A percentile compares a stretch with the other conserved stretches of the same genome.
phyloP scores from a whole-genome alignment of 2,113 vertebrate species.

The Acanthisitta chloris region DNA sequence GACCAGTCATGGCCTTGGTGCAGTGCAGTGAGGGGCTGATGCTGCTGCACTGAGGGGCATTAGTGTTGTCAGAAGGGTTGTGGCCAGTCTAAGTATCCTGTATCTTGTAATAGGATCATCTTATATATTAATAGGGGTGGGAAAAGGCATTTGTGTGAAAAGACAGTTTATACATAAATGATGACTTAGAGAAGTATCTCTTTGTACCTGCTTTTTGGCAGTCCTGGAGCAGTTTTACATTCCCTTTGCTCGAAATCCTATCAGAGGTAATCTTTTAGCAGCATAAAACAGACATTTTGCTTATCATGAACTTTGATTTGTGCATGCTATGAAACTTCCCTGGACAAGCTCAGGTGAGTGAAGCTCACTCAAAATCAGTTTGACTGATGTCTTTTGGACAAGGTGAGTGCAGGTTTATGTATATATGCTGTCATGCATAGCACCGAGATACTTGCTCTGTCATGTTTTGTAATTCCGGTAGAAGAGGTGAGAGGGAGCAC shows the following conservation, averaged over 20 bases:
- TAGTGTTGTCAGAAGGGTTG: background rate
- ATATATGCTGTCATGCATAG: background rate
- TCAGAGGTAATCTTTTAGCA: background rate
- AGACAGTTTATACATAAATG: background rate
- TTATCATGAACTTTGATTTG: background rate
- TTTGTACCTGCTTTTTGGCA: background rate
- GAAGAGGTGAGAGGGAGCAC: background rate
- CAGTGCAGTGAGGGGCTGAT: background rate
- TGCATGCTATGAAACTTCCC: background rate
- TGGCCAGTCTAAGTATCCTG: background rate
- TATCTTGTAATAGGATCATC: background rate
- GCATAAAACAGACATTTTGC: background rate
- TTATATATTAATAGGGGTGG: accelerated
- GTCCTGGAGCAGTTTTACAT: background rate
- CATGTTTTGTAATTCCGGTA: background rate
- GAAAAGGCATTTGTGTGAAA: background rate
- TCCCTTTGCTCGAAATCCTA: background rate
- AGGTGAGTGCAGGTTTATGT: background rate
- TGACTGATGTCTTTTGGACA: background rate
- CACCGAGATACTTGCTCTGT: background rate
- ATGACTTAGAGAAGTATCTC: background rate
- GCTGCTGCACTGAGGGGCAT: accelerated
- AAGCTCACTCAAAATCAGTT: background rate
- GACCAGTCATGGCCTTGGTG: accelerated
- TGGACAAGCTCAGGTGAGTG: background rate